Evolutionary conservation across 2,888 invertebrate genomes (phyloP).

Genomic region (Archips crataeganus): DNA sequence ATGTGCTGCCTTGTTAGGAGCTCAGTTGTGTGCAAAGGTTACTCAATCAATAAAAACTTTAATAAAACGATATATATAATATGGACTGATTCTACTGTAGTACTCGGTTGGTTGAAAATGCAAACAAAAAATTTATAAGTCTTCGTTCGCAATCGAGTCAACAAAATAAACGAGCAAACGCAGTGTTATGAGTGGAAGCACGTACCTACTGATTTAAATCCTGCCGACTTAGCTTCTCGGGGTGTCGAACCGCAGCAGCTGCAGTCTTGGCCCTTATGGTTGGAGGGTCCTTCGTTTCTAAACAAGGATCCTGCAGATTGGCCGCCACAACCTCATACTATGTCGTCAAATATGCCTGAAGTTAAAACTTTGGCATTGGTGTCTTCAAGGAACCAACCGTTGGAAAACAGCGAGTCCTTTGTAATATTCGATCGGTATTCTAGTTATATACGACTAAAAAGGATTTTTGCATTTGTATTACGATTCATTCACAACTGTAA

Average conservation of each 20-base stretch:
- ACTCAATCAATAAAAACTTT: too few relatives aligned
- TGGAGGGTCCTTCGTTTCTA: not conserved
- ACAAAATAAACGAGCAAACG: constrained; percentile 8
- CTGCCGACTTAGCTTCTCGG: constrained; percentile 1
- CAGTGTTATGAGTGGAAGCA: not conserved
- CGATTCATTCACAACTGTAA: constrained; percentile 8
- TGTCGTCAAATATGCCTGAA: not conserved
- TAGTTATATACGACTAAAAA: constrained; percentile 1
- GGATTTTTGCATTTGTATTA: constrained; percentile 10
- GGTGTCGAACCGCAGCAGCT: not conserved
- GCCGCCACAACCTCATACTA: not conserved
- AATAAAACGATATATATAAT: too few relatives aligned
- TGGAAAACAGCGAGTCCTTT: not conserved
- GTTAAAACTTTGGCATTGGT: not conserved
- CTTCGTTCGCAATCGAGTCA: constrained; percentile 2
- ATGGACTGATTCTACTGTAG: constrained; percentile 7
- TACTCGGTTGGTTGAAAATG: constrained; percentile 2
- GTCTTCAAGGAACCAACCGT: not conserved
- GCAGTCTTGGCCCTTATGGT: not conserved
- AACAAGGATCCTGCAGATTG: not conserved
- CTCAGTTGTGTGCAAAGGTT: too few relatives aligned
- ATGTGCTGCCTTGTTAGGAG: too few relatives aligned
- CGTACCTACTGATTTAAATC: not conserved
- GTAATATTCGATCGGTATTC: constrained; percentile 7
- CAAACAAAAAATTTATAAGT: not conserved